phyloP scores from a whole-genome alignment of 2,888 invertebrate genomes.

The Caenorhabditis sulstoni region DNA sequence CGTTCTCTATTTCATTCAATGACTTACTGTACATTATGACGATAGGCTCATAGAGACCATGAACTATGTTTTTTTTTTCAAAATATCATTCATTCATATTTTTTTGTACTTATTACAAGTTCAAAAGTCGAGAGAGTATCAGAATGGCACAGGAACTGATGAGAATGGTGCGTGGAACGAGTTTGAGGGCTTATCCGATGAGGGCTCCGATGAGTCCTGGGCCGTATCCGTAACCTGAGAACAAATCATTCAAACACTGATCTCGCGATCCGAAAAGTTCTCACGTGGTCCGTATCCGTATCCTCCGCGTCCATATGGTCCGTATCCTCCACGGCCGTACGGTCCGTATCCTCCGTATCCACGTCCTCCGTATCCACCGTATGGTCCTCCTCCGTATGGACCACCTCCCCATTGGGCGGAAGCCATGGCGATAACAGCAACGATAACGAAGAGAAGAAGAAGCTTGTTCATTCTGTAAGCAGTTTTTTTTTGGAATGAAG shows the following conservation, averaged over 20 bases:
- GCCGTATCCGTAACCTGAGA: slow-evolving; percentile 46
- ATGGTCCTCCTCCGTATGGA: slow-evolving; percentile 47
- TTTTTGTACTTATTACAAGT: slow-evolving; percentile 38
- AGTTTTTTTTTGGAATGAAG: not conserved
- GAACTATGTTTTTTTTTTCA: slow-evolving; percentile 18
- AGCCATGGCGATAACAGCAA: slow-evolving; percentile 56
- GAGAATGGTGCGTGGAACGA: not conserved
- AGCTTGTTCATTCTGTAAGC: slow-evolving; percentile 50
- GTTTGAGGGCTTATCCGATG: slow-evolving; percentile 14
- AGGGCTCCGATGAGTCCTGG: slow-evolving; percentile 54
- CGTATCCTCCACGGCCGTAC: slow-evolving; percentile 43
- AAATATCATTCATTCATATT: not conserved
- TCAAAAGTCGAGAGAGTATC: slow-evolving; percentile 39
- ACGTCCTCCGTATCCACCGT: slow-evolving; percentile 43
- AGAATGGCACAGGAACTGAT: slow-evolving; percentile 30
- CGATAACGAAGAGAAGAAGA: slow-evolving; percentile 35
- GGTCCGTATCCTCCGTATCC: slow-evolving; percentile 53
- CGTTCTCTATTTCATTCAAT: slow-evolving; percentile 16
- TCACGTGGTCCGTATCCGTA: slow-evolving; percentile 18
- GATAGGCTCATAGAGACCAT: slow-evolving; percentile 43
- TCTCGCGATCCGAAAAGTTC: not conserved
- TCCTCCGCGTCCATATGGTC: slow-evolving; percentile 13
- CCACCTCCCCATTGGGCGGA: slow-evolving; percentile 58
- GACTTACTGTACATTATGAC: slow-evolving; percentile 29
- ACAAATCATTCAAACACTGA: not conserved